Base-by-base conservation (phyloP, 64 coral and sea anemone species). In the Porites australiensis region DNA sequence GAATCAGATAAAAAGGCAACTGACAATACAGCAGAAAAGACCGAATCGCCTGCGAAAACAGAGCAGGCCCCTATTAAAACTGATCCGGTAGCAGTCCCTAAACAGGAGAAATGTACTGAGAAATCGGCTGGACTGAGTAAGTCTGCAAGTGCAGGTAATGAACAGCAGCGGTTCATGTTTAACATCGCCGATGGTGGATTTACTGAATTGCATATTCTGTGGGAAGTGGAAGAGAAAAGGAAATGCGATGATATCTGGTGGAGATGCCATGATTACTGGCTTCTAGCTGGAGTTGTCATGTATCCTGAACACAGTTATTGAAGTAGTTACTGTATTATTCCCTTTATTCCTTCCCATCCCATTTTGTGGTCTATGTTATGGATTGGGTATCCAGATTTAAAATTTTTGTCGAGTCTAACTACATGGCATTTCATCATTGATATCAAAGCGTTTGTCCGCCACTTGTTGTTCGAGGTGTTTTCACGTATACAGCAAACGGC, bases 191-290 rank as follows among this genome's bases (percentile, higher is more conserved):
- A 98, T 91, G 89, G 97, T 58, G 97, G 97, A 9, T 98, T 98
- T 63, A 98, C 97, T 3, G 97, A 98, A 61, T 44, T 98, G 19
- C 97, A 98, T 8, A 98, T 94, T 0, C 78, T 98, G 44, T 98
- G 97, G 97, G 97, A 98, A 27, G 97, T 98, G 22, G 97, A 98
- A 68, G 97, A 98, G 60, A 98, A 93, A 64, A 82, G 94, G 49
- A 98, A 98, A 22, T 93, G 91, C 19, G 94, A 98, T 75, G 94
- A 99, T 9, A 99, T 99, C 22, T 99, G 98, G 98, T 99, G 98
- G 98, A 90, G 98, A 65, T 96, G 93, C 53, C 98, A 99, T 65
- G 98, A 99, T 61, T 99, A 99, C 61, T 99, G 98, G 98, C 88
- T 99, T 57, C 88, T 99, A 15, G 98, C 98, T 70, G 98, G 98